A percentile compares a stretch with the other conserved stretches of the same genome.
Evolutionary conservation across 2,888 invertebrate genomes (phyloP).

Genomic region (Polyommatus iphigenia): DNA sequence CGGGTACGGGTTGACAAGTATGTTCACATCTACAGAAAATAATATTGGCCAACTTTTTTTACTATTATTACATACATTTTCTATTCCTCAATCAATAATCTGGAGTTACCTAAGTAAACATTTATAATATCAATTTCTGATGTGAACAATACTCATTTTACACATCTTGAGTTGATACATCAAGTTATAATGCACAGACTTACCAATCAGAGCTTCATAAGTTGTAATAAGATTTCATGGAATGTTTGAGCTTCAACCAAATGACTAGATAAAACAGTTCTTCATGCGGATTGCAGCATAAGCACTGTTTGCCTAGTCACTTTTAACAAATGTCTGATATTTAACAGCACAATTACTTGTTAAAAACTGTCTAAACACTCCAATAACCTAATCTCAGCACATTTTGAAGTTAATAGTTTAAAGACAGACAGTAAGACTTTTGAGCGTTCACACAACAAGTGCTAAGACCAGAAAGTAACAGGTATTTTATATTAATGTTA

Average conservation of each 20-base stretch:
- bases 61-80: not conserved
- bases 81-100: not conserved
- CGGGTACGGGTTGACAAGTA: not conserved
- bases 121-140: constrained; percentile 21
- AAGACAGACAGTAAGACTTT: constrained; percentile 30
- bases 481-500: constrained; percentile 42
- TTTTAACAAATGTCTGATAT: constrained; percentile 56
- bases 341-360: constrained; percentile 59
- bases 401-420: constrained; percentile 38
- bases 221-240: constrained; percentile 69
- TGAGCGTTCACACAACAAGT: constrained; percentile 41
- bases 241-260: constrained; percentile 74
- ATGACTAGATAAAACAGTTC: constrained; percentile 63
- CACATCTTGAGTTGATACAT: constrained; percentile 16
- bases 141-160: constrained; percentile 10
- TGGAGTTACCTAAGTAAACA: not conserved
- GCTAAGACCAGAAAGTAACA: constrained; percentile 65
- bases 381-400: constrained; percentile 67
- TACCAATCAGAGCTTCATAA: constrained; percentile 66
- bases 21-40: not conserved
- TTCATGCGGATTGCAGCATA: constrained; percentile 36
- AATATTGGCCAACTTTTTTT: not conserved
- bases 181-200: constrained; percentile 48
- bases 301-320: constrained; percentile 63
- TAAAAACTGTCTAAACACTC: constrained; percentile 69